Conservation (phyloP, 2,888 invertebrate genomes). For the Nineta flava region DNA sequence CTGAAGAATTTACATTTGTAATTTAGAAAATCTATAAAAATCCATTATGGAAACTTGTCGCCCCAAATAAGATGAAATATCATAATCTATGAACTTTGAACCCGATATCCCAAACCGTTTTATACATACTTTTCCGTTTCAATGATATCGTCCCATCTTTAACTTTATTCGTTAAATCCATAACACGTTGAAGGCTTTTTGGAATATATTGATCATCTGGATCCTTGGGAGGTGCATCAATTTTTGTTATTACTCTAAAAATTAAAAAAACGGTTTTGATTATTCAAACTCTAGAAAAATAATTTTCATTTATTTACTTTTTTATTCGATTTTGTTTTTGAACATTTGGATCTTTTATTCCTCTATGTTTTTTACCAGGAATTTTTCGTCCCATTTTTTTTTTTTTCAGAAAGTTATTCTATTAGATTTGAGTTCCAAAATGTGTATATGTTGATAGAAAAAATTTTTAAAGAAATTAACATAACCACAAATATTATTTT, state of each 20-base stretch:
- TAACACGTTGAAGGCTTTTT: conserved; percentile 47
- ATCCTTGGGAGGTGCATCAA: conserved; percentile 57
- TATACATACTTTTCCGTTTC: conserved; percentile 18
- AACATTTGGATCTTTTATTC: conserved; percentile 58
- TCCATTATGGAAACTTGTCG: too few relatives aligned
- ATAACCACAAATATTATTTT: too few relatives aligned
- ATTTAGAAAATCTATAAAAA: too few relatives aligned
- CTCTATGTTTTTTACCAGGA: conserved; percentile 63
- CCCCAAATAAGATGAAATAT: too few relatives aligned
- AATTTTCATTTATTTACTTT: conserved; percentile 33
- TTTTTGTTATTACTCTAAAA: conserved; percentile 50
- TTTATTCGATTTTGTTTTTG: conserved; percentile 46
- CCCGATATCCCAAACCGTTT: too few relatives aligned
- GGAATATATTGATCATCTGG: conserved; percentile 59
- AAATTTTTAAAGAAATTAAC: too few relatives aligned
- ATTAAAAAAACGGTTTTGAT: conserved; percentile 5
- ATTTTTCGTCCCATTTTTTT: conserved; percentile 60
- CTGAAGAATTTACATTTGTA: too few relatives aligned
- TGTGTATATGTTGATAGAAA: too few relatives aligned
- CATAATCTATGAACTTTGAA: too few relatives aligned
- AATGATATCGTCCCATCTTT: conserved; percentile 26
- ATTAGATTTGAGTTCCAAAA: background rate
- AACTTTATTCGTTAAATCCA: conserved; percentile 36
- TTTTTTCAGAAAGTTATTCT: conserved; percentile 13
- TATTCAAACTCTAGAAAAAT: background rate